These are phyloP conservation scores for Scaptomyza parva DNA, from an alignment of 2,888 invertebrate species.

Conservation along the genomic window DNA sequence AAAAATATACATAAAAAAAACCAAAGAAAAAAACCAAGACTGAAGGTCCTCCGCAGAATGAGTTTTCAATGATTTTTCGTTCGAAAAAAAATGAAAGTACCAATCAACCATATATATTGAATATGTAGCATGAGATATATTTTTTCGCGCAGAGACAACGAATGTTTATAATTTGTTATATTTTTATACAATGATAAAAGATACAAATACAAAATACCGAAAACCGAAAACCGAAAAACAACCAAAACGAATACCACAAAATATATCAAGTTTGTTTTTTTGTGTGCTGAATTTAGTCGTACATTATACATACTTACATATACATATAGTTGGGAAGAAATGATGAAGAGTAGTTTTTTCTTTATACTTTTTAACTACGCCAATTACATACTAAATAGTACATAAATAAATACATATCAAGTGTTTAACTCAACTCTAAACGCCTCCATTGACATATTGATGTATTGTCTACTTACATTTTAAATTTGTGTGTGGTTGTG, in stretches of 20 bases:
- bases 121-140: constrained; percentile 41
- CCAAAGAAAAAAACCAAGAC: constrained; percentile 55
- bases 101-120: constrained; percentile 55
- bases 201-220: no score
- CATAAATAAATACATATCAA: constrained; percentile 59
- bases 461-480: constrained; percentile 76
- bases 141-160: constrained; percentile 62
- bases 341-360: constrained; percentile 49
- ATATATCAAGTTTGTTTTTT: constrained; percentile 46
- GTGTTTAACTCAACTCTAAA: constrained; percentile 67
- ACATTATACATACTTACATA: constrained; percentile 13
- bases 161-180: constrained; percentile 78
- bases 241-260: constrained; percentile 11
- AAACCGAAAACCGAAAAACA: constrained; percentile 23
- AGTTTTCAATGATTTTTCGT: constrained; percentile 64
- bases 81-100: constrained; percentile 24
- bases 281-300: constrained; percentile 57
- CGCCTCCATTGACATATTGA: constrained; percentile 75
- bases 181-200: constrained; percentile 64
- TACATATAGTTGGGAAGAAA: constrained; percentile 24
- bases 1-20: not conserved
- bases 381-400: constrained; percentile 55
- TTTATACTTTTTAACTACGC: constrained; percentile 67
- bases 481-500: constrained; percentile 34
- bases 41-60: constrained; percentile 80